phyloP scores from a whole-genome alignment of 2,797 vertebrate species.

The Megaceryle alcyon region DNA sequence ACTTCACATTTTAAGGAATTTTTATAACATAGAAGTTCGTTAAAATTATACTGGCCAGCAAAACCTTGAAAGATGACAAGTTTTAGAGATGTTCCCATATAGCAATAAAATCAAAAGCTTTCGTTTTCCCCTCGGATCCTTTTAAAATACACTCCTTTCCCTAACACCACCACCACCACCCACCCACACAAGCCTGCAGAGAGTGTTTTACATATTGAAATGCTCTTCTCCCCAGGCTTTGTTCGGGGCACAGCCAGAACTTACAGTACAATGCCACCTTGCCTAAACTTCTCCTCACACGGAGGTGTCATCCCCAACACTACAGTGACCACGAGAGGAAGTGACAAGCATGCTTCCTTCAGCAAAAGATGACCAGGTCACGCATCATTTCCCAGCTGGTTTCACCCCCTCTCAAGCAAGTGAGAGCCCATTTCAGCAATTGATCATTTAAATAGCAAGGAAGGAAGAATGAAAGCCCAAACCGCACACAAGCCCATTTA shows the following conservation, averaged over 20 bases:
- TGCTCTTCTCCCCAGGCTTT: not conserved
- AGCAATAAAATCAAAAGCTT: not conserved
- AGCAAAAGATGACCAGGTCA: not conserved
- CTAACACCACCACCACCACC: not conserved
- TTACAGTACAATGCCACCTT: not conserved
- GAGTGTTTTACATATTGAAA: not conserved
- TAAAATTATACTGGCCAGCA: not conserved
- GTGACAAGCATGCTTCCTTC: rapidly evolving
- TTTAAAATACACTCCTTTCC: constrained; percentile 6
- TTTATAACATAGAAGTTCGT: not conserved
- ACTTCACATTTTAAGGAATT: not conserved
- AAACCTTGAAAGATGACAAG: not conserved
- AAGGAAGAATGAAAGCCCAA: not conserved
- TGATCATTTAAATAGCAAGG: not conserved
- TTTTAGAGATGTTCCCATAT: not conserved
- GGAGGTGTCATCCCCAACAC: not conserved
- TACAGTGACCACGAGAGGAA: rapidly evolving
- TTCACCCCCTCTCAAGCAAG: not conserved
- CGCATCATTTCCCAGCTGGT: not conserved
- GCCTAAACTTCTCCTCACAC: not conserved
- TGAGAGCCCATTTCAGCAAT: not conserved
- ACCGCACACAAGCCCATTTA: not conserved
- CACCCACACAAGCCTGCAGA: not conserved
- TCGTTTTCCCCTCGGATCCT: not conserved
- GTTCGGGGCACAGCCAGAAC: not conserved